Conservation (phyloP, 1,140 invertebrate genomes). For the Monomorium pharaonis region DNA sequence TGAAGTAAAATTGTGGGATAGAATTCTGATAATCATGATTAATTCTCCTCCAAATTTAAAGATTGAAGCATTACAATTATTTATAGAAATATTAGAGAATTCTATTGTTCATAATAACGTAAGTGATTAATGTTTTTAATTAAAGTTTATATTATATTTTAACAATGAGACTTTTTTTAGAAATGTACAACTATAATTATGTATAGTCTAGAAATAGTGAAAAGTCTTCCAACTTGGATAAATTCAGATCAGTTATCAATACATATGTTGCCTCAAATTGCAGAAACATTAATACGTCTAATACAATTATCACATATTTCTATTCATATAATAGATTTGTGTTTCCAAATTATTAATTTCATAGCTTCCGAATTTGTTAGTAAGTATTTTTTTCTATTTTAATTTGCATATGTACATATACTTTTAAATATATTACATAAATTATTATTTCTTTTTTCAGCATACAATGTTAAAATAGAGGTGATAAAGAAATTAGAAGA, state of each 20-base stretch:
- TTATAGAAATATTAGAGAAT: constrained; percentile 71
- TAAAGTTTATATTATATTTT: background rate
- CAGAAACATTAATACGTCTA: constrained; percentile 60
- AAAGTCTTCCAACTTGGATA: constrained; percentile 70
- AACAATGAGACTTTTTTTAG: constrained; percentile 59
- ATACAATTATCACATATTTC: constrained; percentile 51
- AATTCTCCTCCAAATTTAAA: constrained; percentile 73
- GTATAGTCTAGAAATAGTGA: constrained; percentile 71
- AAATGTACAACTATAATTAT: constrained; percentile 61
- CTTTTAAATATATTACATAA: background rate
- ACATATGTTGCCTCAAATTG: constrained; percentile 38
- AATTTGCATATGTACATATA: background rate
- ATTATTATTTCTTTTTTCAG: constrained; percentile 39
- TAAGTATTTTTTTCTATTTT: constrained; percentile 59
- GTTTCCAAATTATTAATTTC: constrained; percentile 72
- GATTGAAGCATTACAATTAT: constrained; percentile 72
- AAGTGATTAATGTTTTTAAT: constrained; percentile 14
- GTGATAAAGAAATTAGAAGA: constrained; percentile 51
- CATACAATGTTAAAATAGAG: background rate
- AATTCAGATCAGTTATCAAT: constrained; percentile 47
- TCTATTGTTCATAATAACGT: constrained; percentile 62
- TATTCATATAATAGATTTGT: constrained; percentile 65
- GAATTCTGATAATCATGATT: constrained; percentile 68
- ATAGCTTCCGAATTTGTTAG: constrained; percentile 65
- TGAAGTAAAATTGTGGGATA: constrained; percentile 66